phyloP scores from a whole-genome alignment of 2,797 vertebrate species.

The Rhadinocentrus ornatus region DNA sequence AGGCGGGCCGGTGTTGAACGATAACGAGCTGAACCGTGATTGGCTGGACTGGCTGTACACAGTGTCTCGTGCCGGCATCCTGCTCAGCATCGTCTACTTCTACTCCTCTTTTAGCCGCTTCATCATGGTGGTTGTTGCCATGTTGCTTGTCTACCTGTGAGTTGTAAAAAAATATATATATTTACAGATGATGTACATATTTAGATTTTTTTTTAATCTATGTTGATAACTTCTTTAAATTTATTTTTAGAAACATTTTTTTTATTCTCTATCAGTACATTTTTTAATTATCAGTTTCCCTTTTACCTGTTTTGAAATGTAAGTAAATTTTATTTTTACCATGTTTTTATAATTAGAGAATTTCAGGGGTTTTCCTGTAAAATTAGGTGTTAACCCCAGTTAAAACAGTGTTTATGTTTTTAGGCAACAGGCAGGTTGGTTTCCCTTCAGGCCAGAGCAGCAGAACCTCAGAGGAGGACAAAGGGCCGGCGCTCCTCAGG shows the following conservation, averaged over 20 bases:
- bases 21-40: constrained; percentile 95
- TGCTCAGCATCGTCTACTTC: constrained; percentile 98
- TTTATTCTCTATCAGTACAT: not conserved
- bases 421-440: constrained; percentile 88
- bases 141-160: constrained; percentile 96
- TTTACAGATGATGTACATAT: too few species aligned
- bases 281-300: too few species aligned
- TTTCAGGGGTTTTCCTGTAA: too few species aligned
- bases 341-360: too few species aligned
- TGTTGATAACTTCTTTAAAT: not conserved
- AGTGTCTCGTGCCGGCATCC: constrained; percentile 90
- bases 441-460: constrained; percentile 92
- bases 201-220: too few species aligned
- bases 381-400: not conserved
- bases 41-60: constrained; percentile 99
- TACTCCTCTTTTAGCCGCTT: constrained; percentile 98
- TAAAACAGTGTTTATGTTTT: not conserved
- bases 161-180: constrained; percentile 58
- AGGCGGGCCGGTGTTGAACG: constrained; percentile 91
- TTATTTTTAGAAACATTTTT: not conserved
- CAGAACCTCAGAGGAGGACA: constrained; percentile 76
- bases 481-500: constrained; percentile 67
- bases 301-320: too few species aligned
- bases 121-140: constrained; percentile 93
- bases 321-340: too few species aligned